phyloP scores from a whole-genome alignment of 1,140 invertebrate species.

The Coptotermes formosanus region DNA sequence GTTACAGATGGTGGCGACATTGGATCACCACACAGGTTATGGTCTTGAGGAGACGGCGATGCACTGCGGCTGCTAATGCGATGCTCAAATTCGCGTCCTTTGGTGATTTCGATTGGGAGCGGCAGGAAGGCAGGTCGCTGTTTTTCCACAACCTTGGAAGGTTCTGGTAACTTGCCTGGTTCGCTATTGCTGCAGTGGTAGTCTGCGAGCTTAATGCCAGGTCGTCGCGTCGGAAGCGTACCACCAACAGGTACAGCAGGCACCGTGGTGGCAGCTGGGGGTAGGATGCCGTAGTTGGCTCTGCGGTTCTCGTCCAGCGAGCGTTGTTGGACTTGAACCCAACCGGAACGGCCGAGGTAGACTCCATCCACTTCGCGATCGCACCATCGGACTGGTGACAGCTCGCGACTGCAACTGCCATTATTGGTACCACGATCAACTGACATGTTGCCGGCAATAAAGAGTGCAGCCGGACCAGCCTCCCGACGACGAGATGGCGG shows the following conservation, averaged over 20 bases:
- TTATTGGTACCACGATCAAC: conserved; percentile 38
- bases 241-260: neutral
- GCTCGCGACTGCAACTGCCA: conserved; percentile 49
- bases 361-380: conserved; percentile 60
- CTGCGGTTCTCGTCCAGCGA: conserved; percentile 56
- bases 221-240: conserved; percentile 37
- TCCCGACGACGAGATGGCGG: conserved; percentile 29
- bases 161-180: conserved; percentile 49
- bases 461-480: conserved; percentile 35
- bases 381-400: conserved; percentile 61
- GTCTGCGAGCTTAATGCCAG: conserved; percentile 54
- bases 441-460: conserved; percentile 46
- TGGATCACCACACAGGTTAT: conserved; percentile 40
- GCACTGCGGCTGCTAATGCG: conserved; percentile 42
- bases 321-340: conserved; percentile 59
- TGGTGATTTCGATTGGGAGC: conserved; percentile 41
- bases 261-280: conserved; percentile 26
- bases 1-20: conserved; percentile 56
- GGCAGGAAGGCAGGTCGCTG: conserved; percentile 50
- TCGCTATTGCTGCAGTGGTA: conserved; percentile 58
- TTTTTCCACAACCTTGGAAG: conserved; percentile 37
- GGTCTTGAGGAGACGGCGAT: conserved; percentile 40
- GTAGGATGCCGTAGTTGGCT: conserved; percentile 44
- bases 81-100: conserved; percentile 32
- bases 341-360: conserved; percentile 56